Evolutionary conservation across 1,140 invertebrate species (phyloP).

Genomic region (Trachelipus rathkii): DNA sequence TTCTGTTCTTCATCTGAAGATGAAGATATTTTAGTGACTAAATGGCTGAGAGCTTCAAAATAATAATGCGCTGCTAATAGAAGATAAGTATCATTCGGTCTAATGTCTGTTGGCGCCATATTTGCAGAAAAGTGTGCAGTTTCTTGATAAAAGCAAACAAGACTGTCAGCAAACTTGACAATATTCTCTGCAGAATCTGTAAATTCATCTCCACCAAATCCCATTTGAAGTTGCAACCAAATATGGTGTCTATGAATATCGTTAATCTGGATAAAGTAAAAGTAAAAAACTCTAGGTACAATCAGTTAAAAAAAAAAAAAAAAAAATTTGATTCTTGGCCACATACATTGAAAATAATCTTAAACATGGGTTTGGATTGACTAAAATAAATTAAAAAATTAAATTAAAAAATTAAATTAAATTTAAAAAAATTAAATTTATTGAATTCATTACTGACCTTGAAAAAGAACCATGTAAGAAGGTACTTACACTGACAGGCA

Average conservation of each 20-base stretch:
- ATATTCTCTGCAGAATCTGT: neutral
- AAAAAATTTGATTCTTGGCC: too few relatives aligned
- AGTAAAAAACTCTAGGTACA: too few relatives aligned
- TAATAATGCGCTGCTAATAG: slow-evolving; percentile 32
- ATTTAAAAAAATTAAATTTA: too few relatives aligned
- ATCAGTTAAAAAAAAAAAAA: too few relatives aligned
- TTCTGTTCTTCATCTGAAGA: neutral
- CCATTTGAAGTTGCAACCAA: slow-evolving; percentile 26
- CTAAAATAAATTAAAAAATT: too few relatives aligned
- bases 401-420: too few relatives aligned
- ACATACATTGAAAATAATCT: too few relatives aligned
- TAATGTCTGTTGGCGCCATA: slow-evolving; percentile 38
- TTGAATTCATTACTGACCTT: too few relatives aligned
- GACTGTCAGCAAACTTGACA: slow-evolving; percentile 23
- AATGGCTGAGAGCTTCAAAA: slow-evolving; percentile 20
- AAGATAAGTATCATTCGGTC: slow-evolving; percentile 33
- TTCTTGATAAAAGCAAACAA: slow-evolving; percentile 23
- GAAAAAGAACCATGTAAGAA: too few relatives aligned
- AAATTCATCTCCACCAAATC: slow-evolving; percentile 23
- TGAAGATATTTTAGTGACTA: neutral
- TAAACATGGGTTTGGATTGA: too few relatives aligned
- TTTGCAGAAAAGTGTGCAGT: slow-evolving; percentile 25
- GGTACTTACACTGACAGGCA: slow-evolving; percentile 21
- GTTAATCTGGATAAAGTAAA: too few relatives aligned
- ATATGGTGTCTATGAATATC: slow-evolving; percentile 10